Percentiles rank a stretch among this genome's conserved stretches.
Conservation (phyloP, 2,888 invertebrate species). For the Xestia c-nigrum region DNA sequence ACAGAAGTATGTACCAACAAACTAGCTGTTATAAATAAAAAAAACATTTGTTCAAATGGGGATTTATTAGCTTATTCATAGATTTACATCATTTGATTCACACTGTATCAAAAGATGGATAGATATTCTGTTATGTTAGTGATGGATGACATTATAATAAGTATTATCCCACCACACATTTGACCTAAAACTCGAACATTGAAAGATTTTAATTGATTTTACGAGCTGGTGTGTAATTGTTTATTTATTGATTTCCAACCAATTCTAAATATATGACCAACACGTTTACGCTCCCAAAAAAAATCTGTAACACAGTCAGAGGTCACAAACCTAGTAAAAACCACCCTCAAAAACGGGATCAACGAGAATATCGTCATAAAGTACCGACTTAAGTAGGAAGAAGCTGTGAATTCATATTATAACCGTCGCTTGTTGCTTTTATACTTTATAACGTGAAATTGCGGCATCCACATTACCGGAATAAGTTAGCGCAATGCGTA, state of each 20-base stretch:
- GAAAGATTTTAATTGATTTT: background rate
- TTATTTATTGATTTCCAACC: background rate
- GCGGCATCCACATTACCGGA: conserved; percentile 51
- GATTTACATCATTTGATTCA: no score
- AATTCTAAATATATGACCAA: background rate
- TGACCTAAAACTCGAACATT: no score
- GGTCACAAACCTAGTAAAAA: conserved; percentile 36
- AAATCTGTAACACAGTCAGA: background rate
- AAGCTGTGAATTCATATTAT: conserved; percentile 53
- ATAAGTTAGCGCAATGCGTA: conserved; percentile 66
- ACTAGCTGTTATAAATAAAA: no score
- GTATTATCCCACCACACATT: no score
- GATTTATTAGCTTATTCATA: no score
- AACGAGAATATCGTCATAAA: conserved; percentile 50
- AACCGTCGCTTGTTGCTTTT: conserved; percentile 56
- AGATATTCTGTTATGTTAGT: no score
- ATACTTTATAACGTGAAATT: conserved; percentile 43
- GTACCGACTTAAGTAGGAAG: conserved; percentile 33
- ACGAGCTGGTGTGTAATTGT: no score
- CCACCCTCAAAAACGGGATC: conserved; percentile 33
- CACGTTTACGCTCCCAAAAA: background rate
- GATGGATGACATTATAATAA: no score
- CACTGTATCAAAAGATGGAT: no score
- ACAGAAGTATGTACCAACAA: no score
- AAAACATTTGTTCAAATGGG: no score